Evolutionary conservation across 35 echinoderm and acorn worm species (phyloP), one percentile per base, ranked within the genome.

Genomic region (Anneissia japonica): DNA sequence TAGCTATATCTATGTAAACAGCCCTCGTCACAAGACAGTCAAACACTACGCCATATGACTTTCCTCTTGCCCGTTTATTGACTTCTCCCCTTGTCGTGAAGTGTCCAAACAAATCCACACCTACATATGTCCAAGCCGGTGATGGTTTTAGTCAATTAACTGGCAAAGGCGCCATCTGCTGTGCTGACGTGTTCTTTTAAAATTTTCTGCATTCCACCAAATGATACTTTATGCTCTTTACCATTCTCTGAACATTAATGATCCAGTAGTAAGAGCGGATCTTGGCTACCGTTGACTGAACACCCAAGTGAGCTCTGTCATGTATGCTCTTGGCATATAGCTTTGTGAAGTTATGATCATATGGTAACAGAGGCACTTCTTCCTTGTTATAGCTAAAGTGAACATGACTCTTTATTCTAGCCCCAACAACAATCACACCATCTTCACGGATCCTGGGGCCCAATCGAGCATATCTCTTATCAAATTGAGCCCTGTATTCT

Each of bases 371-470:
- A n/a, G n/a, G n/a, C n/a, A n/a, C n/a, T n/a, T n/a, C n/a, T n/a
- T n/a, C n/a, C n/a, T n/a, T n/a, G n/a, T n/a, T n/a, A n/a, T n/a
- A n/a, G n/a, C n/a, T n/a, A n/a, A n/a, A n/a, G n/a, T n/a, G n/a
- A n/a, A n/a, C n/a, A n/a, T n/a, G n/a, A n/a, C 40, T 77, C 64
- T 55, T 76, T 3, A 84, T 76, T 33, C 88, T 84, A 28, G 28
- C 88, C 3, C 88, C 88, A 12, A 90, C 88, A 41, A 88, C 86
- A 39, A 88, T 81, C 34, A 81, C 51, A 4, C 86, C 77, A 81
- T 88, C 86, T 40, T 88, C 78, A 81, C 86, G 76, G 19, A 88
- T 38, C 75, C 55, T 34, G 38, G 78, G 87, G 0, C 87, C 78
- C n/a, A 89, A 37, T 32, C 46, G 30, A 37, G 55, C 79, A 30